Evolutionary conservation across 2,888 invertebrate species (phyloP).

Genomic region (Boloria selene): DNA sequence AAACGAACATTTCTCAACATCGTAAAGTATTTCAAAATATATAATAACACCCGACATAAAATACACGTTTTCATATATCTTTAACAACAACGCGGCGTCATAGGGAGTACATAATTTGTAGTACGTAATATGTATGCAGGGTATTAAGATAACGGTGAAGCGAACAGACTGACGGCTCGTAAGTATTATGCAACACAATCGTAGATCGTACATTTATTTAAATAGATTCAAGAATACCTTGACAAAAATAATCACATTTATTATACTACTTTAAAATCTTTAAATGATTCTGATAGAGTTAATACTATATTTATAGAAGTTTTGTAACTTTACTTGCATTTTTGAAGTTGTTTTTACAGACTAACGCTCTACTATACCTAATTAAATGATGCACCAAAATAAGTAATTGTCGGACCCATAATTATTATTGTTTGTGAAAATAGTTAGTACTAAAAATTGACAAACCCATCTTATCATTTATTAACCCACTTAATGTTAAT

Average conservation of each 20-base stretch:
- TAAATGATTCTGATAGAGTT: not conserved
- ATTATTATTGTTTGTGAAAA: too few relatives aligned
- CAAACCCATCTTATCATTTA: too few relatives aligned
- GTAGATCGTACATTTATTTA: constrained; percentile 41
- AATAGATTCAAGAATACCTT: constrained; percentile 22
- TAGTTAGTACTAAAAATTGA: too few relatives aligned
- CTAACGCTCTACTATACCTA: not conserved
- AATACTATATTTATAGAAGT: not conserved
- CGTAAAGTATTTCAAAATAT: constrained; percentile 4
- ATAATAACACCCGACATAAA: not conserved
- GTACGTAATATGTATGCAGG: constrained; percentile 38
- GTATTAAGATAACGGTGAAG: constrained; percentile 52
- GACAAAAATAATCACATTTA: constrained; percentile 27
- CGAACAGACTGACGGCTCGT: constrained; percentile 44
- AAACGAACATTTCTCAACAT: not conserved
- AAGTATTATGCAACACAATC: constrained; percentile 49
- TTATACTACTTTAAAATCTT: constrained; percentile 11
- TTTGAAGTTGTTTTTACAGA: not conserved
- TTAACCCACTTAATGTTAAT: too few relatives aligned
- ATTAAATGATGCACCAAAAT: too few relatives aligned
- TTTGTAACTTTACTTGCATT: not conserved
- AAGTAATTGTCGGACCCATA: too few relatives aligned
- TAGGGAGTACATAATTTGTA: constrained; percentile 19
- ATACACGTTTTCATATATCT: constrained; percentile 6
- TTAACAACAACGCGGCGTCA: constrained; percentile 6